Evolutionary conservation across 2,113 vertebrate species (phyloP).

Genomic region (Holacanthus passer): DNA sequence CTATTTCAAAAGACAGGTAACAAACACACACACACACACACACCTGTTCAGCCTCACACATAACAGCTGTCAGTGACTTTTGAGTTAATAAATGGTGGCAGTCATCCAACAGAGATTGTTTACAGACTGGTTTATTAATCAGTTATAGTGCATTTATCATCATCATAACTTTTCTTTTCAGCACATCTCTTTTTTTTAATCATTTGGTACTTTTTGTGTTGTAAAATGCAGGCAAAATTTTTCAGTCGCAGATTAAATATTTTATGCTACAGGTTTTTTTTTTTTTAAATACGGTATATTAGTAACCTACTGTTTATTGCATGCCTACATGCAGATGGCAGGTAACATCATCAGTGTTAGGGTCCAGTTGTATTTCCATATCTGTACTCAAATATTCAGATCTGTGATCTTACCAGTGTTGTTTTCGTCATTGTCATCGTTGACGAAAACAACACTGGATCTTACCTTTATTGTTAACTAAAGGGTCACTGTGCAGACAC

Average conservation of each 20-base stretch:
- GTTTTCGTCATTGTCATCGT: too few species aligned
- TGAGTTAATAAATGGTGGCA: neutral
- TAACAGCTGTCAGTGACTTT: neutral
- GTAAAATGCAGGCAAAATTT: neutral
- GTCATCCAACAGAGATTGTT: neutral
- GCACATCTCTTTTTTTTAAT: neutral
- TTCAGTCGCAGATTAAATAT: neutral
- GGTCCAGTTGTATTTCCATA: neutral
- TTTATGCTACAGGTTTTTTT: neutral
- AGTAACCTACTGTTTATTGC: neutral
- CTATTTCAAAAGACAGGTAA: constrained; percentile 99
- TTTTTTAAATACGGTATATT: too few species aligned
- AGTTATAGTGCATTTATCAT: neutral
- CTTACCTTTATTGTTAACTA: neutral
- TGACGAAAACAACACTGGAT: too few species aligned
- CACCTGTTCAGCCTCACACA: neutral
- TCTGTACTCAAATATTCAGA: neutral
- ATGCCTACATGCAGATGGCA: neutral
- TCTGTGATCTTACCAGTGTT: too few species aligned
- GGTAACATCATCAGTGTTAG: neutral
- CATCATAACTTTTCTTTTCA: neutral
- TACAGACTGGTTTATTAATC: neutral
- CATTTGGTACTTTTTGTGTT: neutral
- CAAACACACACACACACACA: neutral
- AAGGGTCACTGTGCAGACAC: neutral